Evolutionary conservation across 2,113 vertebrate species (phyloP), one percentile per base, ranked within the genome.

Genomic region (Scopus umbretta): DNA sequence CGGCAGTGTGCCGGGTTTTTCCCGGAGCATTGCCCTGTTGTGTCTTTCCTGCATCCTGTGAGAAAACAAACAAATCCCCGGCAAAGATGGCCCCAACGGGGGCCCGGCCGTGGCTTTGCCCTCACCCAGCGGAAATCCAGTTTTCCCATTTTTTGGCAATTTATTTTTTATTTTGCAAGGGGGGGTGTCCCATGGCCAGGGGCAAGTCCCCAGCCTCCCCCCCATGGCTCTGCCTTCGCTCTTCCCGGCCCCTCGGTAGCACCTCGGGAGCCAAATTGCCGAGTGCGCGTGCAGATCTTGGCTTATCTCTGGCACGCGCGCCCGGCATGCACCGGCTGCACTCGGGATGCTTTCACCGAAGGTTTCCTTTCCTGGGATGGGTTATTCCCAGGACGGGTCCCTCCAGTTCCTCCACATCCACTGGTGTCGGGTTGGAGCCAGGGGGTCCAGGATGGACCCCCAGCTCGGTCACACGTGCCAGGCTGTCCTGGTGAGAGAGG

Each of bases 11-110:
- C 50, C 0, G 34, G 65, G 23, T 38, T 92, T 30, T 94, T 71
- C 78, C 82, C 30, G 16, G 70, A 91, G 80, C 94, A 89, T 96
- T 30, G 45, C 68, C 73, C 85, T 94, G 92, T 95, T 97, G 79
- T 73, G 96, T 97, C 96, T 97, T 95, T 80, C 82, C 84, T 53
- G 83, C 92, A 95, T 97, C 97, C 97, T 97, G 95, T 96, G 86
- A 73, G 95, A 86, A 94, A 91, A 86, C 80, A 96, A 97, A 97
- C 95, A 96, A 91, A 58, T 25, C 61, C 34, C 56, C 16, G 43
- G 38, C 76, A 65, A 47, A 42, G 68, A 27, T 82, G 55, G 70
- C 45, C 49, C 81, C 53, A 59, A 16, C 49, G 14, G 6, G 47
- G 58, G 45, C 23, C 26, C 3, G 3, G 74, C 68, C 2, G 1